A percentile compares a stretch with the other conserved stretches of the same genome.
Evolutionary conservation across 2,113 vertebrate species (phyloP).

Genomic region (Brachyistius frenatus): DNA sequence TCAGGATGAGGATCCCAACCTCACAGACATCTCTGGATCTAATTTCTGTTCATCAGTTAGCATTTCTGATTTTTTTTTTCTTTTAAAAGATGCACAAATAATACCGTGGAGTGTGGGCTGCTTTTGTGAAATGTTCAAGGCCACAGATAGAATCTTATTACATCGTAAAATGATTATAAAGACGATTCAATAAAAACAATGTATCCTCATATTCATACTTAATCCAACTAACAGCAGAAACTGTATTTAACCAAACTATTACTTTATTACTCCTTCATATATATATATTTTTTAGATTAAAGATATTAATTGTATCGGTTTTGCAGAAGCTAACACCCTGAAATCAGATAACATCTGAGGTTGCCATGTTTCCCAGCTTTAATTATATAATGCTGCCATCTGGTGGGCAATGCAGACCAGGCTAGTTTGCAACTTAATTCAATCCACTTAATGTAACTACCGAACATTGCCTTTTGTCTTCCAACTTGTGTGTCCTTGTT

Average conservation of each 20-base stretch:
- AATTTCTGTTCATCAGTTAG: neutral
- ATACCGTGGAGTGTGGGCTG: neutral
- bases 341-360: neutral
- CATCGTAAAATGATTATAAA: neutral
- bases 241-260: neutral
- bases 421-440: neutral
- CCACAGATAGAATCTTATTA: too few relatives aligned
- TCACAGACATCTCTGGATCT: neutral
- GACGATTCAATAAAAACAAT: too few relatives aligned
- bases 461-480: neutral
- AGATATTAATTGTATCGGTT: neutral
- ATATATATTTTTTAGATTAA: neutral
- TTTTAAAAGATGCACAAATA: neutral
- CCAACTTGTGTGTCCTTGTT: neutral
- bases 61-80: neutral
- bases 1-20: neutral
- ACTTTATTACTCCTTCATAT: neutral
- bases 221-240: neutral
- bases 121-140: slow-evolving; percentile 10
- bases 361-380: neutral
- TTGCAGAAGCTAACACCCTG: neutral
- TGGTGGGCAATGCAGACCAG: slow-evolving; percentile 50
- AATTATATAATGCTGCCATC: slow-evolving; percentile 69
- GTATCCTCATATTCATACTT: neutral
- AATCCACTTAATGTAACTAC: neutral